These are phyloP conservation scores for Notolabrus celidotus DNA, from an alignment of 2,797 vertebrate species.

Conservation along the genomic window DNA sequence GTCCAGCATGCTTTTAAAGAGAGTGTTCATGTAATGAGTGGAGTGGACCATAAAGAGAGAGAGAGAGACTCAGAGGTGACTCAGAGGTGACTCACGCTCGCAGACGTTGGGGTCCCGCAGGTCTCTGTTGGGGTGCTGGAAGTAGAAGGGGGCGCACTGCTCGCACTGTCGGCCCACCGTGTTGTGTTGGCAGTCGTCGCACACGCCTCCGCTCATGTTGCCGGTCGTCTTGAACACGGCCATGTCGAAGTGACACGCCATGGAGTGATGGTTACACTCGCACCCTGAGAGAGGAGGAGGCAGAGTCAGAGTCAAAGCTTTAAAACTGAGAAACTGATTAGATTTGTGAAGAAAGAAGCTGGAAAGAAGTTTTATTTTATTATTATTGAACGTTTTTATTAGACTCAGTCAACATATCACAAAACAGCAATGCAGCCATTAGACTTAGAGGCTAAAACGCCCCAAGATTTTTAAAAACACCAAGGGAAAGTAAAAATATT, in stretches of 20 bases:
- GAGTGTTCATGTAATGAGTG: neutral
- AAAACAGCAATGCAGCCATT: no score
- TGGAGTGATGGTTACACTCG: slow-evolving; percentile 93
- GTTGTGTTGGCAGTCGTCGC: slow-evolving; percentile 94
- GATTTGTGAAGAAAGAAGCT: neutral
- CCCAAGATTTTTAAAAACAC: no score
- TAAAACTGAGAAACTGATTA: no score
- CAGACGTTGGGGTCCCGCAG: slow-evolving; percentile 91
- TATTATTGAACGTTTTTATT: no score
- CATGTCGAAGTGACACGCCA: slow-evolving; percentile 94
- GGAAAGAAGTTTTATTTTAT: no score
- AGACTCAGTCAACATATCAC: no score
- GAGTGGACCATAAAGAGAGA: neutral
- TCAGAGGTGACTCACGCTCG: slow-evolving; percentile 85
- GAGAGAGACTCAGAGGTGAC: neutral
- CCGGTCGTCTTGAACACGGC: slow-evolving; percentile 89
- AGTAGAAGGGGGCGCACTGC: slow-evolving; percentile 93
- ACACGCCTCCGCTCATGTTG: slow-evolving; percentile 94
- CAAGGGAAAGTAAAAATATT: no score
- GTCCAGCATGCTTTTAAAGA: neutral
- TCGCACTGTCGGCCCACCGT: slow-evolving; percentile 93
- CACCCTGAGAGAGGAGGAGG: slow-evolving; percentile 83
- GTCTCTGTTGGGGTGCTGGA: slow-evolving; percentile 91
- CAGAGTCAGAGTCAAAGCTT: neutral
- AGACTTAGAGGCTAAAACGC: no score